Evolutionary conservation across 1,140 invertebrate genomes (phyloP).

Genomic region (Aphelinus certus): DNA sequence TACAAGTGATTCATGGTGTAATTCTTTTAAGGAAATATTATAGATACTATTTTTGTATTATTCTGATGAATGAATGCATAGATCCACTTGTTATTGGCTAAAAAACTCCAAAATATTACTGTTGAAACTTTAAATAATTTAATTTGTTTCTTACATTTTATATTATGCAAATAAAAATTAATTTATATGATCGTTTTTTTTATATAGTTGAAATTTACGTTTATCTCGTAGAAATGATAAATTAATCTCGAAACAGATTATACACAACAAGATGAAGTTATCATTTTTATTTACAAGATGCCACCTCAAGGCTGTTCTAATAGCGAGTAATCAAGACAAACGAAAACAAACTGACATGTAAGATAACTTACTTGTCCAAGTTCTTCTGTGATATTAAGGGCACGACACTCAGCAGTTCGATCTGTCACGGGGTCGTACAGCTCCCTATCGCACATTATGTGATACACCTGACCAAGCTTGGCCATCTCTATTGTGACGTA

Average conservation of each 20-base stretch:
- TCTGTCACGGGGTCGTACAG: constrained; percentile 86
- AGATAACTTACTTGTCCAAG: constrained; percentile 78
- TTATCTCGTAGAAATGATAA: not conserved
- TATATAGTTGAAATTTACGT: not conserved
- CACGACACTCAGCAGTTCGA: constrained; percentile 91
- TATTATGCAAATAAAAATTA: too few relatives aligned
- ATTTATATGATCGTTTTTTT: too few relatives aligned
- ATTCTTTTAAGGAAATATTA: too few relatives aligned
- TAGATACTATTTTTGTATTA: too few relatives aligned
- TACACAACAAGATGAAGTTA: not conserved
- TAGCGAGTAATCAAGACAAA: too few relatives aligned
- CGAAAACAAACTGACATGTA: not conserved
- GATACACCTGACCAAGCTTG: constrained; percentile 95
- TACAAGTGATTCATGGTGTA: too few relatives aligned
- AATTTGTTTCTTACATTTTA: not conserved
- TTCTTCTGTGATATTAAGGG: constrained; percentile 97
- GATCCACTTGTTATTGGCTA: too few relatives aligned
- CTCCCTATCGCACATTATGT: constrained; percentile 90
- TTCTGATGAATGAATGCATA: too few relatives aligned
- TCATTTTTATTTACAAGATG: not conserved
- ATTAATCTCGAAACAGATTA: not conserved
- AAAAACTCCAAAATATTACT: not conserved
- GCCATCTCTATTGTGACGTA: constrained; percentile 98
- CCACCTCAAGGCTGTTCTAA: too few relatives aligned
- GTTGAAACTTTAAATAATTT: not conserved